Percentiles rank a stretch among this genome's conserved stretches.
phyloP scores from a whole-genome alignment of 2,113 vertebrate species.

The Desmodus rotundus region DNA sequence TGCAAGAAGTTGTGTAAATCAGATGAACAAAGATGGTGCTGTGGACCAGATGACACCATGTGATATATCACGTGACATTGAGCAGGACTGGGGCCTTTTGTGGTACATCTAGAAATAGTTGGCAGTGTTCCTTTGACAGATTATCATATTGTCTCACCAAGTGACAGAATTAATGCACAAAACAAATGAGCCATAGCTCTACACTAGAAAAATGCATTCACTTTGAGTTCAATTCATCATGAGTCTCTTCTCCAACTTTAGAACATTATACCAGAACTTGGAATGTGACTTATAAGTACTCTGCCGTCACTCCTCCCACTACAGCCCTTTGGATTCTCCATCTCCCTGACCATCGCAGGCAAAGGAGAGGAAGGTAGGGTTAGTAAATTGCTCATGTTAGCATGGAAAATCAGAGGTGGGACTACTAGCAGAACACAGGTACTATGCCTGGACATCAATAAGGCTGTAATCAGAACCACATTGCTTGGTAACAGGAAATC shows the following conservation, averaged over 20 bases:
- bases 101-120: neutral
- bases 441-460: neutral
- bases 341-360: neutral
- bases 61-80: fast-evolving
- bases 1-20: neutral
- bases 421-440: neutral
- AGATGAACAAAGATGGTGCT: neutral
- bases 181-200: neutral
- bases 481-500: constrained; percentile 51
- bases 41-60: neutral
- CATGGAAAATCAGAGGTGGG: neutral
- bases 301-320: neutral
- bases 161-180: neutral
- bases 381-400: neutral
- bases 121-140: neutral
- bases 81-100: neutral
- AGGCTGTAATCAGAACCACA: constrained; percentile 65
- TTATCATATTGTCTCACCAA: neutral
- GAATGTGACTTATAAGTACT: neutral
- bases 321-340: neutral
- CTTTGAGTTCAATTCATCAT: neutral
- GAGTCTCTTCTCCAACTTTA: neutral
- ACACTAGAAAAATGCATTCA: neutral
- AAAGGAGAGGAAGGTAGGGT: neutral
- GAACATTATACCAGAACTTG: neutral